Evolutionary conservation across 2,888 invertebrate genomes (phyloP).

Genomic region (Xestia xanthographa): DNA sequence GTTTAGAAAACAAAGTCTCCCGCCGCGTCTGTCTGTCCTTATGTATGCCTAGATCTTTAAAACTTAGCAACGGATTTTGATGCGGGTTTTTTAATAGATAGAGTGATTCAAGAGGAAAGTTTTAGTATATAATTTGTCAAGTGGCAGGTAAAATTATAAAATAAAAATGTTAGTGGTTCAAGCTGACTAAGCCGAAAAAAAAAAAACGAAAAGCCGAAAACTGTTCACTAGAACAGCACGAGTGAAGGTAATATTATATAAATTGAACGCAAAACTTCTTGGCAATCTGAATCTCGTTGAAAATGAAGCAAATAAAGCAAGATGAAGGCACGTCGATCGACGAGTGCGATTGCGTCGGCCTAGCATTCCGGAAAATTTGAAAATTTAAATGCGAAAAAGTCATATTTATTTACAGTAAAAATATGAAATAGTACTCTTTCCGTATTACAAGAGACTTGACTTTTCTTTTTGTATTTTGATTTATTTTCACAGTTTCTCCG

Average conservation of each 20-base stretch:
- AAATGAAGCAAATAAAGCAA: constrained; percentile 84
- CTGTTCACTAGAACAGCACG: constrained; percentile 65
- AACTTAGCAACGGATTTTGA: too few relatives aligned
- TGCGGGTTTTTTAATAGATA: too few relatives aligned
- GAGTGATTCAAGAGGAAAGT: too few relatives aligned
- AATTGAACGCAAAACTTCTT: constrained; percentile 83
- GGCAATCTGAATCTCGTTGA: constrained; percentile 82
- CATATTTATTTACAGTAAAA: constrained; percentile 70
- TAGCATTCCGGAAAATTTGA: constrained; percentile 77
- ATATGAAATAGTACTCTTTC: constrained; percentile 53
- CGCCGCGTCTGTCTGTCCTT: too few relatives aligned
- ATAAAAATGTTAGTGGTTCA: constrained; percentile 11
- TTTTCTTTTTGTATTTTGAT: constrained; percentile 54
- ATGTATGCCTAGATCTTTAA: too few relatives aligned
- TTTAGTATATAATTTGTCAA: too few relatives aligned
- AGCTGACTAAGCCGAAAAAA: constrained; percentile 71
- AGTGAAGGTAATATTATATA: constrained; percentile 78
- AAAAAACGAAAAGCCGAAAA: too few relatives aligned
- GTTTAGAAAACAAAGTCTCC: too few relatives aligned
- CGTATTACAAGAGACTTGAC: constrained; percentile 35
- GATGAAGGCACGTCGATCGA: constrained; percentile 72
- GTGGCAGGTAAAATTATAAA: background rate
- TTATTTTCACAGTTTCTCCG: constrained; percentile 55
- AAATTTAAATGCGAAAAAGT: constrained; percentile 76
- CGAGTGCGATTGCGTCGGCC: constrained; percentile 79